Base-by-base conservation (phyloP, 2,888 invertebrate genomes). In the Lordiphosa andalusiaca region DNA sequence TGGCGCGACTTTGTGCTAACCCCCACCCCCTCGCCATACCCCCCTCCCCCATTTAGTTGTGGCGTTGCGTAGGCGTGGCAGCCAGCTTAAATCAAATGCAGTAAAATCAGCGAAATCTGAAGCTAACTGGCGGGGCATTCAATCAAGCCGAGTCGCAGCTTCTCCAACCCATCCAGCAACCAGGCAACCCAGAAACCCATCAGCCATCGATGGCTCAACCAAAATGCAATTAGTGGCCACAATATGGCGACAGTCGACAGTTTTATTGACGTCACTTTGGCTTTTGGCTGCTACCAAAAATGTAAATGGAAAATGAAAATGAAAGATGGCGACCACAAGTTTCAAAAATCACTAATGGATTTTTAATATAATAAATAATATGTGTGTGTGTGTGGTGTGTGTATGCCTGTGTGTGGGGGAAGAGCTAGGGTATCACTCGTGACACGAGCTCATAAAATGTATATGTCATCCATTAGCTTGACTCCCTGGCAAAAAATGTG, bases 321-420 rank as follows among this genome's bases (percentile, higher is more conserved):
- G 77, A 77, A 81, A 81, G 82, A 84, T 81, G 80, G 30, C 74
- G 82, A 81, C 77, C 84, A 77, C 84, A 84, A 77, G 82, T 67
- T 77, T 84, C 84, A 74, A 78, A 78, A 82, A 84, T 78, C 84
- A 78, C 84, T 84, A 78, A 78, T 78, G 84, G 78, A 84, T 78
- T 74, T 84, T 82, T 84, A 78, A 78, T 84, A 78, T 73, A 78
- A 78, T 84, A 84, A 84, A 82, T 81, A 84, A 74, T 82, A 67
- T 82, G 69, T 30, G 30, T 33, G 33, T 44, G 23, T 44, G 33
- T 16, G 30, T 44, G 6, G 6, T 16, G 13, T 30, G 30, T 9
- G 25, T n/a, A n/a, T n/a, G n/a, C n/a, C n/a, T 13, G 23, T 41
- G 41, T 41, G 25, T 19, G 19, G 19, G 19, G 3, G 25, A 9